Base-by-base conservation (phyloP, 2,888 invertebrate genomes). In the Microplitis deprimator region DNA sequence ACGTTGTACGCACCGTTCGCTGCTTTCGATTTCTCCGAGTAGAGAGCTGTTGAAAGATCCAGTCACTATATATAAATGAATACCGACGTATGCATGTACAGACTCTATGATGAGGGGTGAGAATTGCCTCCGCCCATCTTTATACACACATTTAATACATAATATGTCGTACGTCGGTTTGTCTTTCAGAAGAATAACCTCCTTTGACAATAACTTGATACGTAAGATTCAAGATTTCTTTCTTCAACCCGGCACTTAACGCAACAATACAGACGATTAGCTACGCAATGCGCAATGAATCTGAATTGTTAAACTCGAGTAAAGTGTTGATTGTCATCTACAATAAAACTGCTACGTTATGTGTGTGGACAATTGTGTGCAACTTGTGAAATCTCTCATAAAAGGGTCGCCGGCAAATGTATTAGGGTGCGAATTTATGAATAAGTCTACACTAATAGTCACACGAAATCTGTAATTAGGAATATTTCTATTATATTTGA, bases 151-250 rank as follows among this genome's bases (percentile, higher is more conserved):
- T 40, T 16, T 71, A 71, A 39, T 38, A 17, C 50, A 39, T 29
- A 73, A 5, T 8, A 85, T 84, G 84, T 83, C 83, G 85, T 50
- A 8, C 6, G 50, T 50, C 13, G 13, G 10, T 50, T 86, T 83
- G 84, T 79, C 50, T 29, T 29, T 29, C 29, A 29, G 29, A 29
- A 29, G 4, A 29, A 29, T 29, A 29, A 4, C 29, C 29, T 29
- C 4, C 29, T 29, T 29, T 29, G 29, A 50, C 50, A 50, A 40
- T 40, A 29, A 29, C 29, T 29, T 29, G 40, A 67, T 16, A 17
- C 20, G n/a, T 50, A 5, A 13, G 50, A 13, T 8, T 50, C 2
- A 50, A 50, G 50, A 50, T 50, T 50, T 50, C 13, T 29, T 39
- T 67, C 40, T 67, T 67, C 7, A 13, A 16, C 20, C 68, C 29